phyloP scores from a whole-genome alignment of 2,113 vertebrate genomes.

The Vidua chalybeata region DNA sequence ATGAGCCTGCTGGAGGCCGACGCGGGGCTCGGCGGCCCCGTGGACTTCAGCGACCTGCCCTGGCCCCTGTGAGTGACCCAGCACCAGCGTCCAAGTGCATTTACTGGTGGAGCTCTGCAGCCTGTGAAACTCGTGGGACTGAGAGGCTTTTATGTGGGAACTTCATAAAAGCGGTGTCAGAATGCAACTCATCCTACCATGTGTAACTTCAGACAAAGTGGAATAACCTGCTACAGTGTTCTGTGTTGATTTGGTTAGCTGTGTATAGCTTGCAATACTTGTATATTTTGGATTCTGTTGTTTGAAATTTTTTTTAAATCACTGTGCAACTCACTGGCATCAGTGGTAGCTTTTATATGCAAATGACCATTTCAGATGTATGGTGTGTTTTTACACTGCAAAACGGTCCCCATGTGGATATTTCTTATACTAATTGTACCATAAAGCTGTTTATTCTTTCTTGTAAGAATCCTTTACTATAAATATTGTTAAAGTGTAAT shows the following conservation, averaged over 20 bases:
- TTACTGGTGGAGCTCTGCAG: constrained; percentile 74
- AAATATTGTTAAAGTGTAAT: constrained; percentile 98
- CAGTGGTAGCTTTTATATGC: constrained; percentile 82
- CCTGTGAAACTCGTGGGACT: constrained; percentile 71
- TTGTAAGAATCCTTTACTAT: constrained; percentile 99
- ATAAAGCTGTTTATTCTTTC: constrained; percentile 95
- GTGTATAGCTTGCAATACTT: constrained; percentile 82
- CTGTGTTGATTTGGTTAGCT: constrained; percentile 77
- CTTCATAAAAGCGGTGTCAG: constrained; percentile 77
- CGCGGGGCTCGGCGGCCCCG: constrained; percentile 94
- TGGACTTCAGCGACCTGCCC: constrained; percentile 98
- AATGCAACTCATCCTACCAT: constrained; percentile 75
- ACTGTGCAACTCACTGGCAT: constrained; percentile 81
- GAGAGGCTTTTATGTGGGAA: constrained; percentile 75
- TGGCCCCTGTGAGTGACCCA: constrained; percentile 90
- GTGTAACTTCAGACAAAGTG: constrained; percentile 81
- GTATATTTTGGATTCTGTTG: constrained; percentile 84
- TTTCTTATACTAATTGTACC: constrained; percentile 94
- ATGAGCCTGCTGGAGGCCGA: constrained; percentile 99
- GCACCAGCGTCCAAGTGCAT: constrained; percentile 73
- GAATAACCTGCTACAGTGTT: constrained; percentile 80
- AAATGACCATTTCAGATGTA: constrained; percentile 86
- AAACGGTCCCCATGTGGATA: constrained; percentile 87
- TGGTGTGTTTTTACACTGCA: constrained; percentile 92
- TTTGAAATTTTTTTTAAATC: constrained; percentile 80